A percentile compares a stretch with the other conserved stretches of the same genome.
phyloP scores from a whole-genome alignment of 1,140 invertebrate species.

The Drosophila subpulchrella region DNA sequence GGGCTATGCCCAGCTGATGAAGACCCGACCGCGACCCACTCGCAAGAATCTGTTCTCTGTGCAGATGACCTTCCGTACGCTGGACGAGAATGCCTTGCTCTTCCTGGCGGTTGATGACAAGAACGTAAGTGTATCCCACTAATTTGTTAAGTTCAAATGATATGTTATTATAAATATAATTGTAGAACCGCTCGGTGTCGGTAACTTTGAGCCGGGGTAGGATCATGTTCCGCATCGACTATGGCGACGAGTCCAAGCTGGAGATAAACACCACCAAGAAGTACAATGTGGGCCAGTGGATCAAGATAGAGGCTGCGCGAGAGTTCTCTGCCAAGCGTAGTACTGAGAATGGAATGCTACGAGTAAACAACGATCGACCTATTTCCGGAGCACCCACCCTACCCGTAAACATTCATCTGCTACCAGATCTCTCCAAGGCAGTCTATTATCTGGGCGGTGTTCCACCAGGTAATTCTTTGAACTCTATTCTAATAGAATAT shows the following conservation, averaged over 20 bases:
- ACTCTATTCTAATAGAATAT: neutral
- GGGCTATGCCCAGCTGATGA: conserved; percentile 90
- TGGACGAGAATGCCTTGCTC: conserved; percentile 94
- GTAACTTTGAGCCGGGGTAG: conserved; percentile 91
- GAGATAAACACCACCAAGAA: conserved; percentile 89
- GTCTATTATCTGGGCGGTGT: conserved; percentile 92
- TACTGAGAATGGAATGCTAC: conserved; percentile 88
- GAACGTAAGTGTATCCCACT: conserved; percentile 85
- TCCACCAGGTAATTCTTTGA: conserved; percentile 87
- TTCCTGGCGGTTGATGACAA: conserved; percentile 92
- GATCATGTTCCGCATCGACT: conserved; percentile 91
- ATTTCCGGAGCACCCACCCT: conserved; percentile 87
- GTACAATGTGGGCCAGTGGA: conserved; percentile 93
- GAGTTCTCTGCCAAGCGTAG: conserved; percentile 85
- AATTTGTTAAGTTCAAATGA: neutral
- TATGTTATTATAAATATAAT: neutral
- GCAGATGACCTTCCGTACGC: conserved; percentile 92
- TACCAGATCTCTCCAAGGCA: conserved; percentile 88
- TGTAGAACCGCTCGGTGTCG: conserved; percentile 91
- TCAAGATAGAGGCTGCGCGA: conserved; percentile 89
- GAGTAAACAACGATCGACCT: conserved; percentile 89
- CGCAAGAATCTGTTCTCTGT: conserved; percentile 91
- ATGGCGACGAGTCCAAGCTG: conserved; percentile 87
- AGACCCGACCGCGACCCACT: conserved; percentile 87
- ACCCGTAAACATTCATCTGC: conserved; percentile 85